Evolutionary conservation across 2,888 invertebrate genomes (phyloP).

Genomic region (Cephalotes varians): DNA sequence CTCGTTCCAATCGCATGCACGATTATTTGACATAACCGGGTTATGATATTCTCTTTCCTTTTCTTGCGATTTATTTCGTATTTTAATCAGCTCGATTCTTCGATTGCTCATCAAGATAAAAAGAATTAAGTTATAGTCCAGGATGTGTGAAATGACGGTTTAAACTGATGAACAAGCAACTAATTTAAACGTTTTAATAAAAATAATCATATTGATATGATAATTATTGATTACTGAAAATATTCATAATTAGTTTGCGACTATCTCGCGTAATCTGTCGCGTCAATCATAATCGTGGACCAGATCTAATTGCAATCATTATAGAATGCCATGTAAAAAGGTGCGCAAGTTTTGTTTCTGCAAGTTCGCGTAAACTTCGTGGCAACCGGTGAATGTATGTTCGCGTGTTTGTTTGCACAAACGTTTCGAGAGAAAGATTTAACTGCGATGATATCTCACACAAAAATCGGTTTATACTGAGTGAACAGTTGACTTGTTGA

Average conservation of each 20-base stretch:
- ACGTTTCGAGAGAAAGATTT: slow-evolving; percentile 46
- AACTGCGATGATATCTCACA: slow-evolving; percentile 87
- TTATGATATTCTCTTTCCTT: slow-evolving; percentile 19
- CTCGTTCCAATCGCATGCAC: slow-evolving; percentile 78
- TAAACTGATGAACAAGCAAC: background rate
- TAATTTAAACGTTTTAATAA: background rate
- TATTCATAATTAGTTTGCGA: background rate
- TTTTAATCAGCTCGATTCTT: background rate
- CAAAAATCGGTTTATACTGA: slow-evolving; percentile 88
- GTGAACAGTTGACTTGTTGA: slow-evolving; percentile 91
- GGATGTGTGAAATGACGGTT: background rate
- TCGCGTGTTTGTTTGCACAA: background rate
- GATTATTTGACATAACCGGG: slow-evolving; percentile 28
- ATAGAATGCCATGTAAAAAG: background rate
- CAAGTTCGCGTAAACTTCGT: slow-evolving; percentile 10
- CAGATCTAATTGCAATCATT: background rate
- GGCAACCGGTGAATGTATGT: slow-evolving; percentile 35
- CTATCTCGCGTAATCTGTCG: background rate
- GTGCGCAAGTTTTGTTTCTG: background rate
- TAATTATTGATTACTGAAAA: background rate
- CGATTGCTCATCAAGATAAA: background rate
- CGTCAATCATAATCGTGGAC: background rate
- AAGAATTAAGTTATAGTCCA: background rate
- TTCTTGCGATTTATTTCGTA: background rate
- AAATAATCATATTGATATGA: background rate